Conservation (phyloP, 2,888 invertebrate genomes). For the Timandra comae region DNA sequence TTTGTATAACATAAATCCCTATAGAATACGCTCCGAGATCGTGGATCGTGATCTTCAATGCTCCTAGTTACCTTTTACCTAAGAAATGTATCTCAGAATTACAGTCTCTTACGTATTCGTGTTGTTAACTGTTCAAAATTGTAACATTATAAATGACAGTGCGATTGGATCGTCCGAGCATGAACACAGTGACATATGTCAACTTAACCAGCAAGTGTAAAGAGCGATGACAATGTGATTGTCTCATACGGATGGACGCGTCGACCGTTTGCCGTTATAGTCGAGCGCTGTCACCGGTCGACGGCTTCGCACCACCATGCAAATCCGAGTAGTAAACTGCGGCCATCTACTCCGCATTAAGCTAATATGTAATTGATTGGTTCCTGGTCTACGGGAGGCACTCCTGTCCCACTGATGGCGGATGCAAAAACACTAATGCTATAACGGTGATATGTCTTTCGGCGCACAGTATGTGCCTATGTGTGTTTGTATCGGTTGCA, state of each 20-base stretch:
- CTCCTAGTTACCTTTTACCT: conserved; percentile 23
- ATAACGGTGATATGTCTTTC: conserved; percentile 57
- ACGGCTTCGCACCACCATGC: conserved; percentile 47
- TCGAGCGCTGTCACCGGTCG: conserved; percentile 35
- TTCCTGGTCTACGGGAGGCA: conserved; percentile 56
- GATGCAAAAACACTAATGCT: conserved; percentile 70
- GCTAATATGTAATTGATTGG: conserved; percentile 75
- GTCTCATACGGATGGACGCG: conserved; percentile 28
- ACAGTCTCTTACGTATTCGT: too few relatives aligned
- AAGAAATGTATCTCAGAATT: too few relatives aligned
- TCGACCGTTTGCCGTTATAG: conserved; percentile 41
- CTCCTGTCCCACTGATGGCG: conserved; percentile 65
- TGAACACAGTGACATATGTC: not conserved
- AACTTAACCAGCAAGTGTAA: conserved; percentile 17
- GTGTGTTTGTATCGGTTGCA: conserved; percentile 17
- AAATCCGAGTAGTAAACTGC: conserved; percentile 49
- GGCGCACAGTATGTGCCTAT: conserved; percentile 31
- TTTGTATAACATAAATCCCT: conserved; percentile 41
- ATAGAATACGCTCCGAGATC: conserved; percentile 35
- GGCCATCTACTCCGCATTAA: conserved; percentile 66
- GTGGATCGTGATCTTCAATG: conserved; percentile 35
- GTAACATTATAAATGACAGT: conserved; percentile 9
- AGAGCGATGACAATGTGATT: conserved; percentile 49
- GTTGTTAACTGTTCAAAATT: conserved; percentile 1
- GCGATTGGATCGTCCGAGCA: not conserved